Base-by-base conservation (phyloP, 2,113 vertebrate genomes). In the Onychostruthus taczanowskii region DNA sequence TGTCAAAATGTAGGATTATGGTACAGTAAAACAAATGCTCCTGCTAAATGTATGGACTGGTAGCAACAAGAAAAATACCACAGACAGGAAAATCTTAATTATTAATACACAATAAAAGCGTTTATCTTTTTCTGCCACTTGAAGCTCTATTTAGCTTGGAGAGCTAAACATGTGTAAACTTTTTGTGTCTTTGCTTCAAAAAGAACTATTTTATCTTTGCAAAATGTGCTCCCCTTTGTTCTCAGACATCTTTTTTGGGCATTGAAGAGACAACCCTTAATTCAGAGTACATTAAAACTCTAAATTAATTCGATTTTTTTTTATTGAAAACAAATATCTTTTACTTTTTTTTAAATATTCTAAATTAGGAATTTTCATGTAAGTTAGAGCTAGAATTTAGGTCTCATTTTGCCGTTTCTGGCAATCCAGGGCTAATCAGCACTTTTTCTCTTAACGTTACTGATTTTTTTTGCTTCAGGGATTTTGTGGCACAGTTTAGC, bases 1-100 rank as follows among this genome's bases (percentile, higher is more conserved):
- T 82, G 78, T 77, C 41, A 77, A 77, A 59, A 83, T 12, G 6
- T 7, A 64, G 27, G 18, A 37, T 31, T 26, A 19, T 19, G 22
- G 20, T 37, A 30, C 0, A 0, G 23, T 52, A 67, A 82, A 70
- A 75, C 0, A 0, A 66, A 41, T 27, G 19, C 35, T 89, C 23
- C 8, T 16, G 13, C 64, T 84, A 47, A 62, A 62, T 20, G 5
- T 37, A 35, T 31, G 16, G 53, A 50, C 39, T 39, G 37, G 22
- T 8, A 37, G 15, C 22, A 86, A 67, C 13, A 56, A 61, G 24
- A 39, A 69, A 62, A 91, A 62, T 19, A 52, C 3, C 33, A 52
- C 23, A 56, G 41, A 77, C 2, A 66, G 3, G 2, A 93, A 88
- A 78, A 30, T 2, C 33, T 13, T n/a, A 47, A 56, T 43, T 68